phyloP scores from a whole-genome alignment of 1,140 invertebrate genomes.

The Drosophila sechellia region DNA sequence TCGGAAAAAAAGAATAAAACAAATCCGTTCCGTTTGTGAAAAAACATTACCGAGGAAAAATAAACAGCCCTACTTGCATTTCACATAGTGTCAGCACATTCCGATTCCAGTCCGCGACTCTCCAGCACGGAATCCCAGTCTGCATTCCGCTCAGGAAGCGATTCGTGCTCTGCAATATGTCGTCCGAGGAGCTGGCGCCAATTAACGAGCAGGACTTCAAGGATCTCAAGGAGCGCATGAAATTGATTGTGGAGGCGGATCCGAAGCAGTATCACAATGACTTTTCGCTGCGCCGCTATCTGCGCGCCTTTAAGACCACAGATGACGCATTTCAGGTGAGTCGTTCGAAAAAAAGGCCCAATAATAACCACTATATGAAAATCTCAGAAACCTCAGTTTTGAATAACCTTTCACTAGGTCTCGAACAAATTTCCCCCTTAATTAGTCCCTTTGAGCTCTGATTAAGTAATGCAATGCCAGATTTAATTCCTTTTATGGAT shows the following conservation, averaged over 20 bases:
- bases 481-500: too few species aligned
- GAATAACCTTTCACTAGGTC: neutral
- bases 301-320: constrained; percentile 89
- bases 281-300: constrained; percentile 88
- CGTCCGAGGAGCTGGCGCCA: constrained; percentile 85
- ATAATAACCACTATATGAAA: neutral
- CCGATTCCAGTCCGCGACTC: neutral
- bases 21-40: constrained; percentile 24
- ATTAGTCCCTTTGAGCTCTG: too few species aligned
- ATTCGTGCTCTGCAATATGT: constrained; percentile 66
- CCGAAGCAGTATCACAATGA: constrained; percentile 90
- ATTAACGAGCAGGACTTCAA: constrained; percentile 88
- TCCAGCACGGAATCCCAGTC: neutral
- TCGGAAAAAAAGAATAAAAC: constrained; percentile 21
- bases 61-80: constrained; percentile 4
- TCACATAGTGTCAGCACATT: constrained; percentile 26
- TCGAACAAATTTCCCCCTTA: neutral
- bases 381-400: neutral
- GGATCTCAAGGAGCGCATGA: constrained; percentile 88
- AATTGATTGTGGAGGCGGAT: constrained; percentile 89
- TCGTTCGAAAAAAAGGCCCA: constrained; percentile 32
- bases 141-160: neutral
- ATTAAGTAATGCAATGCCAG: too few species aligned
- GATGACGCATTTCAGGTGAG: constrained; percentile 90
- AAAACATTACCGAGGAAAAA: constrained; percentile 26